Evolutionary conservation across 2,888 invertebrate genomes (phyloP).

Genomic region (Protodeltote pygarga): DNA sequence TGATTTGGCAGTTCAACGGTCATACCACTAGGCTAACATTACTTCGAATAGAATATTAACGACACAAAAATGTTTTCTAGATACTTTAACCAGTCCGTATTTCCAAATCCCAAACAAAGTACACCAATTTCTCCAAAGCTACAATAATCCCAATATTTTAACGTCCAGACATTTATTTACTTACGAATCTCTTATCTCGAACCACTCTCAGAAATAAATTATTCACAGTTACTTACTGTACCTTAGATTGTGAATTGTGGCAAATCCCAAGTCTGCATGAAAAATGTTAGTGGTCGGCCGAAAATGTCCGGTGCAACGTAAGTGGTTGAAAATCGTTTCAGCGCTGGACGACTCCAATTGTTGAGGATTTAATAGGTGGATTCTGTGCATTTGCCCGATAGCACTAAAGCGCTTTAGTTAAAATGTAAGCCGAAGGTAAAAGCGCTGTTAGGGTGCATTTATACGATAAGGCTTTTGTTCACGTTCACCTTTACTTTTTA

Average conservation of each 20-base stretch:
- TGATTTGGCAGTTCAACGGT: too few species aligned
- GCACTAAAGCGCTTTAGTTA: slow-evolving; percentile 50
- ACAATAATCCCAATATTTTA: slow-evolving; percentile 47
- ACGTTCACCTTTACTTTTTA: slow-evolving; percentile 41
- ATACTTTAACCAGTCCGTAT: neutral
- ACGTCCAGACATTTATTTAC: slow-evolving; percentile 45
- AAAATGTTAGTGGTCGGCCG: slow-evolving; percentile 59
- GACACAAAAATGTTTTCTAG: neutral
- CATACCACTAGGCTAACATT: too few species aligned
- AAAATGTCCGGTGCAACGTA: slow-evolving; percentile 57
- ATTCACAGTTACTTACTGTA: slow-evolving; percentile 43
- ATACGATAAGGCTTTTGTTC: slow-evolving; percentile 53
- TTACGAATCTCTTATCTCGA: slow-evolving; percentile 47
- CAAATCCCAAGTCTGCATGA: slow-evolving; percentile 54
- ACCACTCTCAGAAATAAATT: slow-evolving; percentile 46
- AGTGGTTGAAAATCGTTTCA: slow-evolving; percentile 67
- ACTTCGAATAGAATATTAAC: neutral
- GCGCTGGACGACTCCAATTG: slow-evolving; percentile 55
- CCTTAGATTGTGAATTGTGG: slow-evolving; percentile 47
- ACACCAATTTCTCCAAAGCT: slow-evolving; percentile 25
- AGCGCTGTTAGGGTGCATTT: slow-evolving; percentile 52
- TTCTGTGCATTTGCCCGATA: slow-evolving; percentile 52
- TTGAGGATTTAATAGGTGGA: slow-evolving; percentile 60
- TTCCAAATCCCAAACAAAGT: slow-evolving; percentile 10
- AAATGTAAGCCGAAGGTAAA: slow-evolving; percentile 54